Conservation (phyloP, 64 coral and sea anemone species). For the Catalaphyllia jardinei region DNA sequence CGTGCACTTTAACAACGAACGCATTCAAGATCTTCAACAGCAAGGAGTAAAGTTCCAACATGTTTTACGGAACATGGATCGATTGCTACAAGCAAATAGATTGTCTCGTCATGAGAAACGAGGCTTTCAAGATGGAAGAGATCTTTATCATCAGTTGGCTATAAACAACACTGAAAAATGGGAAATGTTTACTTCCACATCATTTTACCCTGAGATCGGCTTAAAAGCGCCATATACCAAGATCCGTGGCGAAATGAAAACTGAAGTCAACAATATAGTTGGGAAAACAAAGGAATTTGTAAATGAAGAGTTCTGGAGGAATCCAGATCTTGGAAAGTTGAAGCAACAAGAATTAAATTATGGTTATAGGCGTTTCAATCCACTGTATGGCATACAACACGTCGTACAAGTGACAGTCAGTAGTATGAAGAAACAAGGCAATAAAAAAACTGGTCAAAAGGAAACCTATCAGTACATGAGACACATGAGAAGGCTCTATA, state of each 20-base stretch:
- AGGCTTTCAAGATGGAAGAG: conserved; percentile 51
- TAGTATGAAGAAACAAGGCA: conserved; percentile 35
- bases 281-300: conserved; percentile 50
- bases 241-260: conserved; percentile 73
- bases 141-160: conserved; percentile 60
- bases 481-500: conserved; percentile 54
- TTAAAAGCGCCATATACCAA: conserved; percentile 67
- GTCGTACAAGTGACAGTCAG: conserved; percentile 78
- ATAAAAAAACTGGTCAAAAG: not conserved
- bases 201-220: conserved; percentile 67
- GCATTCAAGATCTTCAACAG: conserved; percentile 76
- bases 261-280: conserved; percentile 61
- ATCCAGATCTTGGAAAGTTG: conserved; percentile 41
- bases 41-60: conserved; percentile 59
- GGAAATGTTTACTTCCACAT: conserved; percentile 76
- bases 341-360: conserved; percentile 79
- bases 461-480: conserved; percentile 7
- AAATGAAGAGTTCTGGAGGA: conserved; percentile 73
- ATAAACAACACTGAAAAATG: conserved; percentile 52
- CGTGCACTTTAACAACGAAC: conserved; percentile 67
- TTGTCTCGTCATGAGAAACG: conserved; percentile 36
- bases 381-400: conserved; percentile 76
- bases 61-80: conserved; percentile 61
- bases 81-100: conserved; percentile 20
- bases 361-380: conserved; percentile 78